phyloP scores from a whole-genome alignment of 2,888 invertebrate species.

The Drosophila kanekoi region DNA sequence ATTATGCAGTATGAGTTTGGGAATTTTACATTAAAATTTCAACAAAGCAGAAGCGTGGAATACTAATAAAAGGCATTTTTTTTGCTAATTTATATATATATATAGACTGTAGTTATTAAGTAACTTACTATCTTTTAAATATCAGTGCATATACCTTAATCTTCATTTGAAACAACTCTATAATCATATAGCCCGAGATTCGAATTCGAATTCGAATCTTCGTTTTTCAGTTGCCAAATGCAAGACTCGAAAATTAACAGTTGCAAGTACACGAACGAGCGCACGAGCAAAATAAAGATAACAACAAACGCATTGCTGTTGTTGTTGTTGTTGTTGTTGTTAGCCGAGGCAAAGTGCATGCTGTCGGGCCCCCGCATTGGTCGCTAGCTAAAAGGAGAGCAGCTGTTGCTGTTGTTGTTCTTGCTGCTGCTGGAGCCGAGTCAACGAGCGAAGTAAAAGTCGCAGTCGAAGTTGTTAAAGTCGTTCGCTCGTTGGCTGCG shows the following conservation, averaged over 20 bases:
- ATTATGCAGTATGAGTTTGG: too few relatives aligned
- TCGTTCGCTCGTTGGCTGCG: slow-evolving; percentile 29
- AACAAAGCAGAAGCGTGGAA: too few relatives aligned
- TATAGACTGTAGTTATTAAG: too few relatives aligned
- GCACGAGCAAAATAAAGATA: slow-evolving; percentile 15
- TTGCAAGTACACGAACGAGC: slow-evolving; percentile 10
- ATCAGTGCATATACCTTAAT: too few relatives aligned
- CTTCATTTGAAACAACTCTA: not conserved
- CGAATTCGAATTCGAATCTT: slow-evolving; percentile 8
- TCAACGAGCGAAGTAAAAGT: slow-evolving; percentile 39
- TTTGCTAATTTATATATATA: too few relatives aligned
- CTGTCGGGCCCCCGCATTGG: slow-evolving; percentile 10
- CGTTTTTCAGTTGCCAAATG: not conserved
- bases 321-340: slow-evolving; percentile 10
- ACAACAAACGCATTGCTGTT: slow-evolving; percentile 21
- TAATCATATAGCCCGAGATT: not conserved
- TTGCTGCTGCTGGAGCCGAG: slow-evolving; percentile 39
- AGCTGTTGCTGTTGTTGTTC: slow-evolving; percentile 24
- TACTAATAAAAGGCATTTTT: too few relatives aligned
- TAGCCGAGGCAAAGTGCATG: slow-evolving; percentile 13
- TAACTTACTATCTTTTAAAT: too few relatives aligned
- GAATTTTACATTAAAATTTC: too few relatives aligned
- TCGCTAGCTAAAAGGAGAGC: slow-evolving; percentile 20
- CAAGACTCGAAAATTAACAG: slow-evolving; percentile 17
- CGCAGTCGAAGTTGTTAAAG: slow-evolving; percentile 41